Conservation (phyloP, 2,113 vertebrate species). For the Anoura caudifer region DNA sequence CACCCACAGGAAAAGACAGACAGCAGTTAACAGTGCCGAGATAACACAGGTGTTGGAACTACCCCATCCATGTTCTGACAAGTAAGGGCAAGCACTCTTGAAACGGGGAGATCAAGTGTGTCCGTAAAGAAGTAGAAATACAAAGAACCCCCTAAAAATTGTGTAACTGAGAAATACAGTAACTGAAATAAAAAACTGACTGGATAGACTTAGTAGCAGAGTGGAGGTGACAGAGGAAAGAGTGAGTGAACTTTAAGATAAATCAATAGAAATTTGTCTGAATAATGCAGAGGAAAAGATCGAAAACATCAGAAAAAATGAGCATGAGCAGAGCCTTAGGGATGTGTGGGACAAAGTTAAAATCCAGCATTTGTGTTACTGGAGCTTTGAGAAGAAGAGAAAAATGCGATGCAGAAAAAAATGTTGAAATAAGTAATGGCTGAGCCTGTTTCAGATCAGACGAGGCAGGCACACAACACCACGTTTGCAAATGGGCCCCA, state of each 20-base stretch:
- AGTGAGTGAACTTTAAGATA: background rate
- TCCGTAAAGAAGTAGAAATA: background rate
- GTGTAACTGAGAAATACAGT: background rate
- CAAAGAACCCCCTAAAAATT: background rate
- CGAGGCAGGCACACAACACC: background rate
- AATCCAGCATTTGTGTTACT: background rate
- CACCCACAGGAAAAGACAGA: too few relatives aligned
- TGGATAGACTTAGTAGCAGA: background rate
- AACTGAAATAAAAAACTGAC: background rate
- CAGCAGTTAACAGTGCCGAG: background rate
- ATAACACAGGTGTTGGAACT: background rate
- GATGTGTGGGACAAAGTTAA: fast-evolving
- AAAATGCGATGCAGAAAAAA: background rate
- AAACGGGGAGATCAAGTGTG: background rate
- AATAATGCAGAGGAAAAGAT: background rate
- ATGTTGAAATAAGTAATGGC: background rate
- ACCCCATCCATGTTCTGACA: background rate
- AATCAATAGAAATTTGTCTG: background rate
- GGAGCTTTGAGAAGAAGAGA: background rate
- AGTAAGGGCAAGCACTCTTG: background rate
- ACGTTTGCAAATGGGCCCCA: background rate
- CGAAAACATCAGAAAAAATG: too few relatives aligned
- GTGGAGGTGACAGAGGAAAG: background rate
- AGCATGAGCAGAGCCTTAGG: background rate
- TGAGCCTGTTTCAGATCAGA: background rate